Evolutionary conservation across 2,888 invertebrate species (phyloP), one percentile per base, ranked within the genome.

Genomic region (Bombylius discolor): DNA sequence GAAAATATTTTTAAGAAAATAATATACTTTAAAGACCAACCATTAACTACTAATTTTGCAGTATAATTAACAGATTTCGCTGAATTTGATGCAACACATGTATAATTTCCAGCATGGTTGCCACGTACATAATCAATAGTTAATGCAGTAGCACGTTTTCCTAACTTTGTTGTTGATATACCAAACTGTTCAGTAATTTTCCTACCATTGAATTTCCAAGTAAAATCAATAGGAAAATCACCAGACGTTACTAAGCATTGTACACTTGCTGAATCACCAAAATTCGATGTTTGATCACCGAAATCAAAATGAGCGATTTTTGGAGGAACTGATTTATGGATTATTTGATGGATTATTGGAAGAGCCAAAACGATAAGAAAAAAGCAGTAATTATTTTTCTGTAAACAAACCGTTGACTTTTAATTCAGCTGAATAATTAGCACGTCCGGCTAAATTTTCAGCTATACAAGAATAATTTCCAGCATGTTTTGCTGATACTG

Each of bases 381-480:
- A 44, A 44, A 44, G 2, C 2, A 39, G 1, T 44, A 44, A 44
- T 44, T 13, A 44, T 9, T 44, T 54, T 49, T 49, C n/a, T 46
- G 46, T 31, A 48, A 34, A 51, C 51, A 42, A 64, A 87, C 87
- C 87, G 71, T 87, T 84, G 62, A 89, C 87, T 70, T 80, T 80
- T 63, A 89, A 77, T 67, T 79, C 79, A 61, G 88, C 82, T 56
- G 84, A 81, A 69, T 84, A 82, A 63, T 80, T 81, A 63, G 82
- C 79, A 61, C 75, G 75, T 65, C 87, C 89, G 57, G 86, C 88
- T 63, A 78, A 78, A 74, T 89, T 89, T 73, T 81, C 80, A 56
- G 85, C 87, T 62, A 80, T 76, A 70, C 88, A 88, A 62, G 85
- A 83, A 73, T 87, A 89, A 70, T 85, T 84, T 59, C 87, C 88